These are phyloP conservation scores for Copsychus sechellarum DNA, from an alignment of 2,113 vertebrate species.

Conservation along the genomic window DNA sequence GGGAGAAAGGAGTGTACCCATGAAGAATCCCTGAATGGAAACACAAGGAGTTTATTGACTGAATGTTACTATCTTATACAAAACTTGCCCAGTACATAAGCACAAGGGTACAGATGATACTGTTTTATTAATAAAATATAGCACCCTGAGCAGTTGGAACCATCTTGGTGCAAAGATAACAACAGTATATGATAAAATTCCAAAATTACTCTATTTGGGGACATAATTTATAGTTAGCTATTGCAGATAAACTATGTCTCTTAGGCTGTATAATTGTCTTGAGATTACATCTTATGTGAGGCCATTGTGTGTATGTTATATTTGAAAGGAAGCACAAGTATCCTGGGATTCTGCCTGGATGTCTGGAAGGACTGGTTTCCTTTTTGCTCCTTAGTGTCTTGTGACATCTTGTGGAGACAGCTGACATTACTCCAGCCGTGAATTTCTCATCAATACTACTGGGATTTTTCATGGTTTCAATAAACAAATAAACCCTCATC, in stretches of 20 bases:
- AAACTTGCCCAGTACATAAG: neutral
- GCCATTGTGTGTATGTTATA: neutral
- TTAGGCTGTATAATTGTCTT: neutral
- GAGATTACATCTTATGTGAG: neutral
- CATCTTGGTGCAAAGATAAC: neutral
- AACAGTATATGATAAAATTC: neutral
- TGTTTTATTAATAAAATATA: neutral
- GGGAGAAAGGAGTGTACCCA: neutral
- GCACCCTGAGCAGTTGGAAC: neutral
- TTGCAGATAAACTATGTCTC: neutral
- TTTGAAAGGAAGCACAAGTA: neutral
- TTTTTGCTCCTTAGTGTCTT: neutral
- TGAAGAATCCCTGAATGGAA: neutral
- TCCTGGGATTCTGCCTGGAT: neutral
- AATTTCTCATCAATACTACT: neutral
- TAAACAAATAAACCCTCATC: neutral
- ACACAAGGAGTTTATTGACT: neutral
- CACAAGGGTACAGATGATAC: neutral
- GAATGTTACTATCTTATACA: neutral
- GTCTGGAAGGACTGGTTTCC: neutral
- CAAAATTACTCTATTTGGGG: neutral
- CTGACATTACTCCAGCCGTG: neutral
- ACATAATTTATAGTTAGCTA: neutral
- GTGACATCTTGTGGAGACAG: slow-evolving; percentile 50
- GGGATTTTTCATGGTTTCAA: neutral